Evolutionary conservation across 35 echinoderm and acorn worm genomes (phyloP).

Genomic region (Strongylocentrotus purpuratus): DNA sequence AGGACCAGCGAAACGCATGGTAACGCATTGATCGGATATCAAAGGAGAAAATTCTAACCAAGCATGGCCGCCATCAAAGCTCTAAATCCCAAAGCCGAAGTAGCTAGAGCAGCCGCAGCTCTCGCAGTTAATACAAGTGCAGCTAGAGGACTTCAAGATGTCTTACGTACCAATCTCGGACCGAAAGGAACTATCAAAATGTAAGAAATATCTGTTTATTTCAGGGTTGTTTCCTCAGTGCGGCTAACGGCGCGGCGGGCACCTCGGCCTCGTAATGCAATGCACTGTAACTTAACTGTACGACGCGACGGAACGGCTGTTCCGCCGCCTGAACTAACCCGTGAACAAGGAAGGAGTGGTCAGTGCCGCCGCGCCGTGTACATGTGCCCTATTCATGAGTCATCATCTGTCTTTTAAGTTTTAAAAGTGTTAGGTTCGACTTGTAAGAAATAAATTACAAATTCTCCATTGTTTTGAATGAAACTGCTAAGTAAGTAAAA

Average conservation of each 20-base stretch:
- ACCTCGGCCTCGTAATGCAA: neutral
- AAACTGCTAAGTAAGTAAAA: too few relatives aligned
- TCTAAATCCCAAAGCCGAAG: conserved; percentile 96
- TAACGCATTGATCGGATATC: neutral
- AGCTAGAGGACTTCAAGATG: conserved; percentile 98
- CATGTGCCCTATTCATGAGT: neutral
- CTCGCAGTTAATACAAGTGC: conserved; percentile 95
- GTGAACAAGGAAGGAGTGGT: neutral
- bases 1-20: conserved; percentile 22
- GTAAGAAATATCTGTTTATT: conserved; percentile 57
- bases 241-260: too few relatives aligned
- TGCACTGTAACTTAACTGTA: too few relatives aligned
- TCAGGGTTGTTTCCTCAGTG: neutral
- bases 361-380: neutral
- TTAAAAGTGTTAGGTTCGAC: too few relatives aligned
- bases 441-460: too few relatives aligned
- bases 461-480: too few relatives aligned
- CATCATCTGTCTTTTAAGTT: too few relatives aligned
- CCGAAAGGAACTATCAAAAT: conserved; percentile 99
- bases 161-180: conserved; percentile 93
- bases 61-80: conserved; percentile 89
- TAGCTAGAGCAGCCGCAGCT: conserved; percentile 92
- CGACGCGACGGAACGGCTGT: neutral
- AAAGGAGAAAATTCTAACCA: neutral
- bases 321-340: neutral